Conservation (phyloP, 2,888 invertebrate species). For the Lasius fuliginosus region DNA sequence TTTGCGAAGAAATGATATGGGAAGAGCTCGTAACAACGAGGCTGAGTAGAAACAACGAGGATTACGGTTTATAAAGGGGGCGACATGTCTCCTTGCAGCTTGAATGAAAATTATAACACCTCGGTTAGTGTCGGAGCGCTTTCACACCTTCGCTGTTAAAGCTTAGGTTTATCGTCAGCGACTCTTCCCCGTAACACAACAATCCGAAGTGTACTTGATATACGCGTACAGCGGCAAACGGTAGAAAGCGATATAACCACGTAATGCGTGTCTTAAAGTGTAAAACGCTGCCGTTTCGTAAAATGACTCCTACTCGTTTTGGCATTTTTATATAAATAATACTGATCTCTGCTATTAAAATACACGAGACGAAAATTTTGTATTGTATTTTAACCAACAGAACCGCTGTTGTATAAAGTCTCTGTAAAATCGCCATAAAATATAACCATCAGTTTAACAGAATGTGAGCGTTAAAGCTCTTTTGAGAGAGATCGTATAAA, state of each 20-base stretch:
- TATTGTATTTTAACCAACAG: background rate
- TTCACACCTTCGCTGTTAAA: conserved; percentile 54
- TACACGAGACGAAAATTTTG: background rate
- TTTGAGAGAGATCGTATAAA: conserved; percentile 3
- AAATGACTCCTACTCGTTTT: background rate
- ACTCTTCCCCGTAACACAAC: conserved; percentile 19
- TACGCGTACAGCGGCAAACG: background rate
- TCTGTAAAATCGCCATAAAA: conserved; percentile 8
- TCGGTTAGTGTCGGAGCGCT: conserved; percentile 76
- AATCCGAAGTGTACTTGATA: background rate
- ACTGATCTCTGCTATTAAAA: background rate
- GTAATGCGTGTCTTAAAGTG: background rate
- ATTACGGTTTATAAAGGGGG: conserved; percentile 74
- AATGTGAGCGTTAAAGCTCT: background rate
- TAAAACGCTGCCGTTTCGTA: background rate
- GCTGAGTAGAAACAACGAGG: conserved; percentile 53
- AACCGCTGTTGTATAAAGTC: background rate
- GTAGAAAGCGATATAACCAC: background rate
- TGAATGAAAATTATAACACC: conserved; percentile 82
- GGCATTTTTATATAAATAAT: background rate
- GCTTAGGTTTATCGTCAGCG: conserved; percentile 46
- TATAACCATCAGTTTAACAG: background rate
- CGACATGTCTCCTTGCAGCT: conserved; percentile 71
- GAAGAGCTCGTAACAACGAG: conserved; percentile 4
- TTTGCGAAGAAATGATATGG: conserved; percentile 49